Conservation (phyloP, 2,888 invertebrate genomes). For the Calameuta idolon region DNA sequence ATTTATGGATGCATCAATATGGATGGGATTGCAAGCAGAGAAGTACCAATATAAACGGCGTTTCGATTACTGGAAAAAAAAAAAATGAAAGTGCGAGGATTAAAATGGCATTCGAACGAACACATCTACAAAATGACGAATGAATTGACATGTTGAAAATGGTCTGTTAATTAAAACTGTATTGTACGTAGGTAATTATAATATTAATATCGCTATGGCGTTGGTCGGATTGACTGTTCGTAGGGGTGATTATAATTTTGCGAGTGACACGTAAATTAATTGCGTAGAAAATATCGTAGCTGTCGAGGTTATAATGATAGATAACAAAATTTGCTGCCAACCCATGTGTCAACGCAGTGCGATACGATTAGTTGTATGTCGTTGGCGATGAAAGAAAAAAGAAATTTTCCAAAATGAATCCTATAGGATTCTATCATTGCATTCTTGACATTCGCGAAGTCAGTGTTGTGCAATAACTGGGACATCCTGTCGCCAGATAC, state of each 20-base stretch:
- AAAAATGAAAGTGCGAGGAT: not conserved
- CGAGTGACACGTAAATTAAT: not conserved
- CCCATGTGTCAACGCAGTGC: not conserved
- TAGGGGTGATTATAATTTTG: not conserved
- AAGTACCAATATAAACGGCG: not conserved
- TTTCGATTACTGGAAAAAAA: not conserved
- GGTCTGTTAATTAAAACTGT: not conserved
- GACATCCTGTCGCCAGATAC: not conserved
- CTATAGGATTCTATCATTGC: not conserved
- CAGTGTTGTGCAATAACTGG: not conserved
- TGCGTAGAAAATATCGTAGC: not conserved
- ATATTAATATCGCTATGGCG: not conserved
- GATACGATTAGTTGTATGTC: not conserved
- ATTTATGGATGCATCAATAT: not conserved
- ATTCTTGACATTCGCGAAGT: not conserved
- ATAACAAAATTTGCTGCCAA: conserved; percentile 2
- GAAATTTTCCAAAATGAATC: not conserved
- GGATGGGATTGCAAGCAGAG: not conserved
- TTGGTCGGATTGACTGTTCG: not conserved
- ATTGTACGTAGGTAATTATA: not conserved
- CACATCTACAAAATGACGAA: not conserved
- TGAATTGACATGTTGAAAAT: not conserved
- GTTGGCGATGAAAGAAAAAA: not conserved
- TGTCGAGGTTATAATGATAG: not conserved
- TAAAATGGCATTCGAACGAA: not conserved